Evolutionary conservation across 2,113 vertebrate genomes (phyloP), one percentile per base, ranked within the genome.

Genomic region (Saguinus midas): DNA sequence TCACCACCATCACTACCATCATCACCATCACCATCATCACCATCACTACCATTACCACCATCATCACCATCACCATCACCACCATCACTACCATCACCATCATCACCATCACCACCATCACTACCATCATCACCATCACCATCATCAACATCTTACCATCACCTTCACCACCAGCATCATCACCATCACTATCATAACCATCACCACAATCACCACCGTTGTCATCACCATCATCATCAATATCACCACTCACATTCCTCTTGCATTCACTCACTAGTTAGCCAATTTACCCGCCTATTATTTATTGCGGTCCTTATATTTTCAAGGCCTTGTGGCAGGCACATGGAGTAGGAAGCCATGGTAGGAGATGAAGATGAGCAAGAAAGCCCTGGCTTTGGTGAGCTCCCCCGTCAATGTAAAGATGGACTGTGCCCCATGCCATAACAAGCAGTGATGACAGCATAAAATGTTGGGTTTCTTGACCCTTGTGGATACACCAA

Each of bases 371-470:
- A 18, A 66, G 79, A n/a, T 64, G 29, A 64, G 17, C 20, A 43
- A 83, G 40, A 12, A 2, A 43, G 5, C 8, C 10, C 35, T 72
- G 27, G 8, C 52, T 87, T 73, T 45, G 20, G 21, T 3, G 13
- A 75, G 13, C 20, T 18, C 43, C 10, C 5, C 40, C 2, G 16
- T 45, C n/a, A 23, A 43, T 6, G 17, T 48, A 5, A 57, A 81
- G 10, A 7, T 35, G 11, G 21, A 17, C 8, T 21, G 7, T 12
- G 5, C 29, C 6, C 43, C 8, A 29, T 1, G 1, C 20, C 37
- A 17, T 43, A 50, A 20, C 20, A 45, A 88, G 16, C 40, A 25
- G 32, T 11, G 29, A 12, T 7, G 8, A 37, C 13, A 73, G 23
- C 27, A 72, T 1, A 40, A 40, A 14, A 32, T 20, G 73, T 50